Conservation (phyloP, 2,113 vertebrate genomes). For the Numenius arquata region DNA sequence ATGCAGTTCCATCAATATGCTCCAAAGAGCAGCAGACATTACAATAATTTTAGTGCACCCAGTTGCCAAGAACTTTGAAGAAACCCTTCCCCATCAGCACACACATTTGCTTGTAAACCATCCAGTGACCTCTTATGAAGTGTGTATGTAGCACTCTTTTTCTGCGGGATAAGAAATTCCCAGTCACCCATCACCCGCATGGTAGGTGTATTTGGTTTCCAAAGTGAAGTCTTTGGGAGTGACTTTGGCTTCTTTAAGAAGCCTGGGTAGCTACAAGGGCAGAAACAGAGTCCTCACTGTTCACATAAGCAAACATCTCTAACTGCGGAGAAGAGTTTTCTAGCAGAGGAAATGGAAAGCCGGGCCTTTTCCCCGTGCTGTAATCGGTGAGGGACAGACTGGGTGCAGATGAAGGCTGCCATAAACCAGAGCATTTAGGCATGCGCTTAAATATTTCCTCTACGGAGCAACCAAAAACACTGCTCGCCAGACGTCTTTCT, state of each 20-base stretch:
- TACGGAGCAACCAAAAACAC: not conserved
- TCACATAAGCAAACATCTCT: not conserved
- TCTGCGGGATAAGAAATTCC: not conserved
- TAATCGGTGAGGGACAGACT: constrained; percentile 15
- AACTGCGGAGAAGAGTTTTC: not conserved
- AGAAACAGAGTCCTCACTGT: not conserved
- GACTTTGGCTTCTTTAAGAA: not conserved
- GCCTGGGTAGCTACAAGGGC: not conserved
- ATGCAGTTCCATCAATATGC: not conserved
- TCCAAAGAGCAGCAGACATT: not conserved
- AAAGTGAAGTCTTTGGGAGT: not conserved
- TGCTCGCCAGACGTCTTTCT: not conserved
- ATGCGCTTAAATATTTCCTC: not conserved
- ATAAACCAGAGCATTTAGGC: not conserved
- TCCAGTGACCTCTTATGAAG: not conserved
- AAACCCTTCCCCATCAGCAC: not conserved
- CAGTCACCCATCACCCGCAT: not conserved
- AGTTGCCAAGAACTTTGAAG: not conserved
- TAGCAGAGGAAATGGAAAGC: not conserved
- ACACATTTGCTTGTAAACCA: not conserved
- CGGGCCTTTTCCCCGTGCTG: not conserved
- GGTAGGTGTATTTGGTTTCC: not conserved
- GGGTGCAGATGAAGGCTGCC: not conserved
- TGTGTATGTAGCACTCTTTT: not conserved
- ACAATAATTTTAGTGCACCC: not conserved